Evolutionary conservation across 2,888 invertebrate species (phyloP).

Genomic region (Chalcis sispes): DNA sequence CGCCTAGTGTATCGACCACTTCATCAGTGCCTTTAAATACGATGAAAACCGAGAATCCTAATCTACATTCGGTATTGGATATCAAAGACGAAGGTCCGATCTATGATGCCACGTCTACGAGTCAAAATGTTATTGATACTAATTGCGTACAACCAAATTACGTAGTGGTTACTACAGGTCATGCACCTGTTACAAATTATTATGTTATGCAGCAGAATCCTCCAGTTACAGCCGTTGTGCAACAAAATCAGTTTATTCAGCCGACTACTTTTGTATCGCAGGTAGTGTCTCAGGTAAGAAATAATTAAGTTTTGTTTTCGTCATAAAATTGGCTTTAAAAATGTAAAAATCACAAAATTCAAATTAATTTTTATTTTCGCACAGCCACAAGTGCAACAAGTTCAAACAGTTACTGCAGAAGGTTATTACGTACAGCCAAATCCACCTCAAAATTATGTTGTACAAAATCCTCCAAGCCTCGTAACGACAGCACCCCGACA

Average conservation of each 20-base stretch:
- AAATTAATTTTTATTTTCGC: constrained; percentile 11
- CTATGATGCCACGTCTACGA: constrained; percentile 59
- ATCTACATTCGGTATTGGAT: constrained; percentile 71
- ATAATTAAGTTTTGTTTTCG: background rate
- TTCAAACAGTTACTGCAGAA: constrained; percentile 42
- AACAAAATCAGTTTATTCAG: constrained; percentile 58
- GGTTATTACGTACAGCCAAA: constrained; percentile 65
- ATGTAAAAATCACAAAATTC: background rate
- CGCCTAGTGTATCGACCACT: background rate
- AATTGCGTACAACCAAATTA: constrained; percentile 62
- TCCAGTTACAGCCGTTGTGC: constrained; percentile 54
- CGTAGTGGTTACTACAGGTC: constrained; percentile 61
- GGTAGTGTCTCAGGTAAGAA: constrained; percentile 47
- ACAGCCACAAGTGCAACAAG: constrained; percentile 46
- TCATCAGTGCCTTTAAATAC: constrained; percentile 26
- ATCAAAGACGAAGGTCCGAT: constrained; percentile 71
- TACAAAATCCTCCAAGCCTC: constrained; percentile 58
- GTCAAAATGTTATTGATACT: background rate
- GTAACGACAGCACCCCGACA: constrained; percentile 40
- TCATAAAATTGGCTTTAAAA: background rate
- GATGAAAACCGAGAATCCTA: constrained; percentile 61
- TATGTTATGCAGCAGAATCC: constrained; percentile 65
- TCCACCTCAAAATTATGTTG: constrained; percentile 61
- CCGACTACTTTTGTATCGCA: constrained; percentile 52
- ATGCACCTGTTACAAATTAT: constrained; percentile 62